Conservation (phyloP, 1,140 invertebrate genomes). For the Limonius californicus region DNA sequence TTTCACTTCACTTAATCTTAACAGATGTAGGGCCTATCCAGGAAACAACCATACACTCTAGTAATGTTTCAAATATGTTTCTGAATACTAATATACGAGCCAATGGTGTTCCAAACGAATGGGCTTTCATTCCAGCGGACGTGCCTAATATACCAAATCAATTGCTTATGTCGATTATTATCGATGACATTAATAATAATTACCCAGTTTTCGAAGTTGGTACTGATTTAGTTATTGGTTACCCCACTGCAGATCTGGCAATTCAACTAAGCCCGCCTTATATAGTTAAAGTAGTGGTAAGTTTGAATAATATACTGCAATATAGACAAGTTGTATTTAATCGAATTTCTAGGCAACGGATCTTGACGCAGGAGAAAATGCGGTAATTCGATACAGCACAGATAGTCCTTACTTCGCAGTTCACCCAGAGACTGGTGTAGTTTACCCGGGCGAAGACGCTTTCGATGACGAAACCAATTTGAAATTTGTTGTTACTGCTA, state of each 20-base stretch:
- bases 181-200: conserved; percentile 53
- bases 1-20: no score
- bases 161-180: conserved; percentile 45
- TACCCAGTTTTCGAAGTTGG: conserved; percentile 45
- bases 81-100: no score
- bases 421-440: conserved; percentile 32
- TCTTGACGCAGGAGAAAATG: conserved; percentile 31
- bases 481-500: conserved; percentile 25
- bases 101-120: background rate
- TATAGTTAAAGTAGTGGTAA: conserved; percentile 47
- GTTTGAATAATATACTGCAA: conserved; percentile 17
- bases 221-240: conserved; percentile 48
- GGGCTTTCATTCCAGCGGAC: background rate
- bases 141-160: background rate
- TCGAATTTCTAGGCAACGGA: conserved; percentile 35
- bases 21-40: no score
- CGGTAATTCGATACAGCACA: conserved; percentile 31
- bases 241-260: conserved; percentile 46
- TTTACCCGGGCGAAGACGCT: conserved; percentile 34
- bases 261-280: conserved; percentile 45
- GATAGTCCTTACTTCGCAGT: conserved; percentile 26
- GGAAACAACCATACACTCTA: no score
- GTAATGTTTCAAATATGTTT: no score
- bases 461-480: conserved; percentile 13
- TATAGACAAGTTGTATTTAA: conserved; percentile 11